Base-by-base conservation (phyloP, 2,888 invertebrate genomes). In the Drosophila niveifrons region DNA sequence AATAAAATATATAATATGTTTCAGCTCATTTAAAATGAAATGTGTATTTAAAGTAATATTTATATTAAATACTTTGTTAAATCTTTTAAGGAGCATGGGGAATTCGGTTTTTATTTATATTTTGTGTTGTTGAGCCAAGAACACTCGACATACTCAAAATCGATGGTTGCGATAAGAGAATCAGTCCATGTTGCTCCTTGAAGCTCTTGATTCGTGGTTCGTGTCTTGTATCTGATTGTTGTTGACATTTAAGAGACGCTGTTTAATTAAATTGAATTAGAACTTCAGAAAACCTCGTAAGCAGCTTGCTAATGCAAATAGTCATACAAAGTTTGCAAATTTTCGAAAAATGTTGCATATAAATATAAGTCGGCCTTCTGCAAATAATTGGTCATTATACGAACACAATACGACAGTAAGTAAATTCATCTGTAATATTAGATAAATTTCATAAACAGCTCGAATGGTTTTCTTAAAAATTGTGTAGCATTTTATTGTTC, bases 61-160 rank as follows among this genome's bases (percentile, higher is more conserved):
- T 4, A 23, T 23, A 23, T 23, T 23, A 1, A 23, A 23, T 23
- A 23, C 23, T 6, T 23, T 23, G 0, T 23, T 23, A 23, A 23
- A 23, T 23, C 6, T 39, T 43, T 11, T 9, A 2, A 0, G 74
- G 75, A 28, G 78, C 43, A 73, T 65, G 0, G 23, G 10, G 2
- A 4, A 9, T 73, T 75, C 78, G 75, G 3, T 9, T 23, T 1
- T 11, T 6, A 1, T 23, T 18, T 3, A 4, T 36, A 36, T 48
- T 46, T 48, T 70, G 61, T 23, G 10, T 28, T 63, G 70, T 62
- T 71, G 55, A 46, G 34, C 13, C 62, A 67, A 75, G 75, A 75
- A 83, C 82, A 74, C 63, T 82, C 70, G 66, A 83, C 88, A 83
- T 86, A 88, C 83, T 83, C 88, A 83, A 83, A 83, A 88, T 83